Evolutionary conservation across 2,797 vertebrate genomes (phyloP), one percentile per base, ranked within the genome.

Genomic region (Champsocephalus esox): DNA sequence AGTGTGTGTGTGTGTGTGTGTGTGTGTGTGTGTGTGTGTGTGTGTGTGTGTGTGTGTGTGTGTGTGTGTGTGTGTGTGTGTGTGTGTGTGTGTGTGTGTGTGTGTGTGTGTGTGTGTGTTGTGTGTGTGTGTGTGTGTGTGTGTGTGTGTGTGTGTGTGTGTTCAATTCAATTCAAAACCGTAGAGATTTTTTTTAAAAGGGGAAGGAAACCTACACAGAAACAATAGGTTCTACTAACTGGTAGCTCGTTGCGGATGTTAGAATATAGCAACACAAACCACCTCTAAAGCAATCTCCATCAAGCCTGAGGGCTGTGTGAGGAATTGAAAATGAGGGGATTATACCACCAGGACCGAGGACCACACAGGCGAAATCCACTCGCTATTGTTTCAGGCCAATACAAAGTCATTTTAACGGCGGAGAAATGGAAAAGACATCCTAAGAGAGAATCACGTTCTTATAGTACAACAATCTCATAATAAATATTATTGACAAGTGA

Each of bases 291-390:
- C 87, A 87, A 89, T 87, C 87, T 87, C 74, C 81, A 82, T 70
- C 56, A 66, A 86, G 86, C 88, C 82, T 44, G 56, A 66, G 85
- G 91, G 90, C 81, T 85, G 68, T 66, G 75, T 66, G 70, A 81
- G 78, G 80, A 92, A 92, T 87, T 83, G 87, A 85, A 92, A 94
- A 89, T 90, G 67, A 83, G 87, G 75, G 84, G 80, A 90, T 92
- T 94, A 87, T 84, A 70, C 80, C 82, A 87, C 79, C 83, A 87
- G 86, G 84, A 81, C 21, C 24, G 34, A 50, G 66, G 71, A 77
- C 78, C 81, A 83, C 62, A 68, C 62, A 68, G 75, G 84, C 61
- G 12, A 85, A 88, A 87, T 89, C 80, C 70, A 73, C 75, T 78
- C 66, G 64, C 62, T 83, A 71, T 91, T 90, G 84, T 92, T 87